Evolutionary conservation across 2,113 vertebrate species (phyloP).

Genomic region (Phylloscopus whistleri): DNA sequence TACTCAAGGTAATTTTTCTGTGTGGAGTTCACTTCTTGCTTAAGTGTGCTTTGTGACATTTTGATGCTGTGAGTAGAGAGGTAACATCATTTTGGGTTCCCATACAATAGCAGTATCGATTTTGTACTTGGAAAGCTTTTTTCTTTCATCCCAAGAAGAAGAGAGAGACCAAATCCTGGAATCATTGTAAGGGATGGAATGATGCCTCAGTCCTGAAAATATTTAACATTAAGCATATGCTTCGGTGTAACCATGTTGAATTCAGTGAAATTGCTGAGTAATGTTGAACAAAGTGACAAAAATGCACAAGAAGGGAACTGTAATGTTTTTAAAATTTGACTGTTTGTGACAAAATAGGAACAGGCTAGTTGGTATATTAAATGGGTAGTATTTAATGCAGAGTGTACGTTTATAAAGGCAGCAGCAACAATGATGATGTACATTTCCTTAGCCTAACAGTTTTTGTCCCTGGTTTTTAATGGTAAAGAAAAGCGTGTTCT

Average conservation of each 20-base stretch:
- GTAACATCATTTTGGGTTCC: not conserved
- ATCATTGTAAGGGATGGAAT: not conserved
- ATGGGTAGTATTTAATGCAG: not conserved
- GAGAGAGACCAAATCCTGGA: not conserved
- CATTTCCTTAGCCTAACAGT: not conserved
- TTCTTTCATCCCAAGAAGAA: not conserved
- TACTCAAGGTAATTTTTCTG: conserved; percentile 88
- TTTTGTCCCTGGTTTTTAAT: not conserved
- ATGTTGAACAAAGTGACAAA: not conserved
- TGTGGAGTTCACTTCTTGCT: not conserved
- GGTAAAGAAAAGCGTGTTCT: not conserved
- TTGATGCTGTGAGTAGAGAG: not conserved
- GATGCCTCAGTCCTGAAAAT: not conserved
- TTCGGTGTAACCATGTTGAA: not conserved
- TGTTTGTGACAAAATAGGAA: not conserved
- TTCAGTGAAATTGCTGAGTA: not conserved
- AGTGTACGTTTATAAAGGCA: not conserved
- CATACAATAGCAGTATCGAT: not conserved
- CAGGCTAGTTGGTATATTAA: not conserved
- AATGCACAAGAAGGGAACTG: not conserved
- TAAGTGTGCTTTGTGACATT: not conserved
- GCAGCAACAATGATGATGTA: not conserved
- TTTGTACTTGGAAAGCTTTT: not conserved
- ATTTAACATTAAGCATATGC: not conserved
- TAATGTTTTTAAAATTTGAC: not conserved